phyloP scores from a whole-genome alignment of 2,113 vertebrate species.

The Hemiscyllium ocellatum region DNA sequence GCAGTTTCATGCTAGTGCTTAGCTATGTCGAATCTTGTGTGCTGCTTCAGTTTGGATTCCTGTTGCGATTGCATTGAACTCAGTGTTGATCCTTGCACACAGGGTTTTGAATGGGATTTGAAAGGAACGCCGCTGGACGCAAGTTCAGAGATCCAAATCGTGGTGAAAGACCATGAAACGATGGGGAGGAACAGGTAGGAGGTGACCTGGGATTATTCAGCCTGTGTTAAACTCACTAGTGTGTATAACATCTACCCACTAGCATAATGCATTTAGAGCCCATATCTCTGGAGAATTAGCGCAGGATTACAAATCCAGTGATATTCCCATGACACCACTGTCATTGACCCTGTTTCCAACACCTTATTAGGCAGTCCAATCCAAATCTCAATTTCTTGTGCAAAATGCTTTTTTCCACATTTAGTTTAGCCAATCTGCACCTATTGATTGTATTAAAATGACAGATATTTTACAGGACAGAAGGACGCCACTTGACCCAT shows the following conservation, averaged over 20 bases:
- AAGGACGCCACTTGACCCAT: no score
- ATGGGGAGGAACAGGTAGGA: constrained; percentile 87
- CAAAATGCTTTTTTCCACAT: not conserved
- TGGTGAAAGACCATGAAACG: constrained; percentile 92
- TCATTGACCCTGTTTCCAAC: not conserved
- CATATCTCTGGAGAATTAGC: no score
- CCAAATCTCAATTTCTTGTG: not conserved
- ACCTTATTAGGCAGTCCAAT: not conserved
- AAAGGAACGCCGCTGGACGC: constrained; percentile 82
- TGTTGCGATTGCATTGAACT: not conserved
- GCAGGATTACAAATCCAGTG: no score
- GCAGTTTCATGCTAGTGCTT: not conserved
- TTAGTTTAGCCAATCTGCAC: not conserved
- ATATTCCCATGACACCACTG: not conserved
- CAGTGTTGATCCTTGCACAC: not conserved
- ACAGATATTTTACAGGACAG: no score
- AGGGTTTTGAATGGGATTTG: constrained; percentile 96
- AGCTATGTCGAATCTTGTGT: no score
- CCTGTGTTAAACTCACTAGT: not conserved
- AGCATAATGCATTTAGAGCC: no score
- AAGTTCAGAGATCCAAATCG: constrained; percentile 72
- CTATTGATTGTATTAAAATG: no score
- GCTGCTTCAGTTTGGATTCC: not conserved
- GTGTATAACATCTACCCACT: no score
- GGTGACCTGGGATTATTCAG: constrained; percentile 27